Conservation (phyloP, 1,140 invertebrate genomes). For the Listronotus oregonensis region DNA sequence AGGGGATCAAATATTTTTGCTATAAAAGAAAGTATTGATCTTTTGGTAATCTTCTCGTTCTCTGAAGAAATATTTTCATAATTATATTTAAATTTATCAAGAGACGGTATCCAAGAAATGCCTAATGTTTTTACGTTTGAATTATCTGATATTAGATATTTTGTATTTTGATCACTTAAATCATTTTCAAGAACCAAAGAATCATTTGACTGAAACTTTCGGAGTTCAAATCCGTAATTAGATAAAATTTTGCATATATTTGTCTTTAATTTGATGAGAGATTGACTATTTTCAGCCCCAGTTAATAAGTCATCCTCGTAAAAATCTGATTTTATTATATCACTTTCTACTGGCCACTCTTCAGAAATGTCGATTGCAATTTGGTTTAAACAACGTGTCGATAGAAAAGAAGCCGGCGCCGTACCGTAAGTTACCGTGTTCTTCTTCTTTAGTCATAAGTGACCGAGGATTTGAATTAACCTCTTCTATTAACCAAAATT, state of each 20-base stretch:
- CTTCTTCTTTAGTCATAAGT: too few relatives aligned
- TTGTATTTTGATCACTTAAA: neutral
- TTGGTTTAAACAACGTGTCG: constrained; percentile 47
- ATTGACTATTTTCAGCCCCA: constrained; percentile 44
- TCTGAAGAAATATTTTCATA: constrained; percentile 21
- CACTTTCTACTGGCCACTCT: constrained; percentile 37
- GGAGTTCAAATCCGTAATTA: constrained; percentile 38
- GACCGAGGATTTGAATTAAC: too few relatives aligned
- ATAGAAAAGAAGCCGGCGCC: constrained; percentile 51
- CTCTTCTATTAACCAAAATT: too few relatives aligned
- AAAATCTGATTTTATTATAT: constrained; percentile 52
- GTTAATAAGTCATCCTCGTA: constrained; percentile 59
- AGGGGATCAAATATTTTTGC: constrained; percentile 43
- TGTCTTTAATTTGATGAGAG: constrained; percentile 12
- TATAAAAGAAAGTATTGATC: constrained; percentile 47
- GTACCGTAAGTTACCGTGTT: constrained; percentile 56
- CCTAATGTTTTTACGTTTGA: constrained; percentile 45
- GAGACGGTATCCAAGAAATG: constrained; percentile 42
- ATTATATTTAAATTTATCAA: constrained; percentile 48
- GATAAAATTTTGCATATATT: constrained; percentile 35
- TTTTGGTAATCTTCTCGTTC: constrained; percentile 46
- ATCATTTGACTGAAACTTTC: constrained; percentile 47
- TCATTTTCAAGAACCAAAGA: neutral
- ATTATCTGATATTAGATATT: constrained; percentile 1
- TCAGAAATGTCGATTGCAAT: constrained; percentile 42